phyloP scores from a whole-genome alignment of 1,140 invertebrate species.

The Philopotamus ludificatus region DNA sequence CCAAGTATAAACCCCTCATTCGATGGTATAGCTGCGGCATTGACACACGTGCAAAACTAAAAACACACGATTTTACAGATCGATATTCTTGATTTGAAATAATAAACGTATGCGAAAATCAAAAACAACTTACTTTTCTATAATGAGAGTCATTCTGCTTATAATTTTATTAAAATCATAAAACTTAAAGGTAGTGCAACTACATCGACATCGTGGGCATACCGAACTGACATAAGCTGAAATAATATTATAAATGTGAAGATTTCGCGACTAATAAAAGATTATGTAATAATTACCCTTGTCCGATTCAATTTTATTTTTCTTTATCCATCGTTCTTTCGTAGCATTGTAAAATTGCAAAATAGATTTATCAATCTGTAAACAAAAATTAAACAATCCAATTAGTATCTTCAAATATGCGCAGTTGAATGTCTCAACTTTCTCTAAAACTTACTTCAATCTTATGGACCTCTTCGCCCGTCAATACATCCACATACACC shows the following conservation, averaged over 20 bases:
- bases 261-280: not conserved
- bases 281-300: not conserved
- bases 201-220: conserved; percentile 9
- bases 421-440: too few relatives aligned
- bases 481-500: conserved; percentile 8
- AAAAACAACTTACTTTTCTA: conserved; percentile 22
- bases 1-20: conserved; percentile 5
- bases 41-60: conserved; percentile 11
- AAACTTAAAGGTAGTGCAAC: conserved; percentile 11
- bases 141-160: conserved; percentile 8
- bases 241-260: not conserved
- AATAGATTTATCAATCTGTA: not conserved
- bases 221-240: too few relatives aligned
- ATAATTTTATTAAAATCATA: conserved; percentile 11
- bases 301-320: not conserved
- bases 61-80: conserved; percentile 4
- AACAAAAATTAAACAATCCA: not conserved
- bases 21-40: not conserved
- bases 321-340: not conserved
- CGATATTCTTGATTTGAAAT: too few relatives aligned
- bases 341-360: not conserved
- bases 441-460: not conserved
- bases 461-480: not conserved
- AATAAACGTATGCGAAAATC: not conserved
- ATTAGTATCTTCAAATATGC: too few relatives aligned